phyloP scores from a whole-genome alignment of 2,113 vertebrate genomes.

The Malurus cyaneus region DNA sequence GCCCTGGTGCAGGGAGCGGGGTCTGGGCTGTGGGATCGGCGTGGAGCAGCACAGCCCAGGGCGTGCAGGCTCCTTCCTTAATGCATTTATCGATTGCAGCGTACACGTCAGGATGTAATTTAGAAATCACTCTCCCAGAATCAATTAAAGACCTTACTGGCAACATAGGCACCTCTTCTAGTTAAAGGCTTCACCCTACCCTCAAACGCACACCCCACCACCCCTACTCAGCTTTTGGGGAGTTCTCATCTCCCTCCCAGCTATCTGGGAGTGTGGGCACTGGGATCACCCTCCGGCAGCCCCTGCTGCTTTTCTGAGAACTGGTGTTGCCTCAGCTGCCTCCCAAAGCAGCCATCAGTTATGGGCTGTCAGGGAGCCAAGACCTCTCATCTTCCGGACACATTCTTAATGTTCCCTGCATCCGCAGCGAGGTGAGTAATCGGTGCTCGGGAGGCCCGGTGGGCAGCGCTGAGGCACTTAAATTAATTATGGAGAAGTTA shows the following conservation, averaged over 20 bases:
- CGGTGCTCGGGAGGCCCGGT: not conserved
- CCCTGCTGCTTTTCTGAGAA: not conserved
- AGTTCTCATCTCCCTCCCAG: not conserved
- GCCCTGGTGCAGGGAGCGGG: not conserved
- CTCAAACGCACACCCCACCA: not conserved
- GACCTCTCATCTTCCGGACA: not conserved
- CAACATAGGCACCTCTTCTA: not conserved
- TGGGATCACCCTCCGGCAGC: not conserved
- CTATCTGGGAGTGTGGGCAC: not conserved
- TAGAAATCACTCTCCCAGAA: slow-evolving; percentile 55
- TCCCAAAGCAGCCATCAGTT: not conserved
- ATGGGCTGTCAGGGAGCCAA: not conserved
- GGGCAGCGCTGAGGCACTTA: not conserved
- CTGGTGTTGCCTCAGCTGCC: not conserved
- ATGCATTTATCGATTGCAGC: slow-evolving; percentile 23
- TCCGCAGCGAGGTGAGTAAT: not conserved
- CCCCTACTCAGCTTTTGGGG: not conserved
- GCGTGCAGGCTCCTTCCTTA: not conserved
- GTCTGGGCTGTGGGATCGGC: fast-evolving
- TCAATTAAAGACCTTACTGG: slow-evolving; percentile 46
- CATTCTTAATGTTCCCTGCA: not conserved
- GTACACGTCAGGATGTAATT: slow-evolving; percentile 19
- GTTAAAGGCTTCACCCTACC: not conserved
- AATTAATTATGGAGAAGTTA: not conserved
- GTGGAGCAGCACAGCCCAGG: not conserved